phyloP scores from a whole-genome alignment of 2,888 invertebrate genomes.

The Pyrgus malvae region DNA sequence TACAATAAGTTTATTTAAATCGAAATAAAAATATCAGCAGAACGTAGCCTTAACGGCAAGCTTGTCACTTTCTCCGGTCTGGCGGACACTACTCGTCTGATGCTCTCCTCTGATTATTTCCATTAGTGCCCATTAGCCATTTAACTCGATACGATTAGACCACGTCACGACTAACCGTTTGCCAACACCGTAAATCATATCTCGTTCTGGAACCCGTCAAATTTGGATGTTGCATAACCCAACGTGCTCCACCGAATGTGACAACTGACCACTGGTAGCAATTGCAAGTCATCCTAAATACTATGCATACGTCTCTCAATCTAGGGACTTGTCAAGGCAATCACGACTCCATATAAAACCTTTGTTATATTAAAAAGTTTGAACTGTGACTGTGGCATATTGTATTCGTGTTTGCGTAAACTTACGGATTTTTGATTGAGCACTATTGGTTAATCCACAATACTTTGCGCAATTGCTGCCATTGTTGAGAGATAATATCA shows the following conservation, averaged over 20 bases:
- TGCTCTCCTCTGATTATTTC: slow-evolving; percentile 72
- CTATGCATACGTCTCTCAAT: slow-evolving; percentile 14
- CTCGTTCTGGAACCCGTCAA: slow-evolving; percentile 46
- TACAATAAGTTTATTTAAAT: too few species aligned
- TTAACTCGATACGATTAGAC: slow-evolving; percentile 77
- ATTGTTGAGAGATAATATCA: slow-evolving; percentile 19
- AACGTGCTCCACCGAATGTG: not conserved
- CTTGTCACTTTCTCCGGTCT: slow-evolving; percentile 68
- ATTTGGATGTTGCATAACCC: slow-evolving; percentile 55
- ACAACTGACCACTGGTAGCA: slow-evolving; percentile 23
- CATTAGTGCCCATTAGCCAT: slow-evolving; percentile 79
- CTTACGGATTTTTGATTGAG: not conserved
- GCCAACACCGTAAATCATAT: slow-evolving; percentile 70
- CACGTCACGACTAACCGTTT: slow-evolving; percentile 65
- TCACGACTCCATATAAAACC: slow-evolving; percentile 9
- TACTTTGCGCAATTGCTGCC: slow-evolving; percentile 13
- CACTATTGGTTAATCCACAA: slow-evolving; percentile 13
- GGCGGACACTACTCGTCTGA: slow-evolving; percentile 65
- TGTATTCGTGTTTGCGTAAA: slow-evolving; percentile 12
- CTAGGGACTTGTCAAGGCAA: slow-evolving; percentile 1
- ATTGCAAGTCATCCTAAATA: slow-evolving; percentile 19
- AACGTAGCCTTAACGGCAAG: slow-evolving; percentile 56
- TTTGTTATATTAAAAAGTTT: not conserved
- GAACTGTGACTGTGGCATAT: not conserved
- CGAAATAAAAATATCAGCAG: not conserved